Evolutionary conservation across 2,888 invertebrate genomes (phyloP), one percentile per base, ranked within the genome.

Genomic region (Peribatodes rhomboidaria): DNA sequence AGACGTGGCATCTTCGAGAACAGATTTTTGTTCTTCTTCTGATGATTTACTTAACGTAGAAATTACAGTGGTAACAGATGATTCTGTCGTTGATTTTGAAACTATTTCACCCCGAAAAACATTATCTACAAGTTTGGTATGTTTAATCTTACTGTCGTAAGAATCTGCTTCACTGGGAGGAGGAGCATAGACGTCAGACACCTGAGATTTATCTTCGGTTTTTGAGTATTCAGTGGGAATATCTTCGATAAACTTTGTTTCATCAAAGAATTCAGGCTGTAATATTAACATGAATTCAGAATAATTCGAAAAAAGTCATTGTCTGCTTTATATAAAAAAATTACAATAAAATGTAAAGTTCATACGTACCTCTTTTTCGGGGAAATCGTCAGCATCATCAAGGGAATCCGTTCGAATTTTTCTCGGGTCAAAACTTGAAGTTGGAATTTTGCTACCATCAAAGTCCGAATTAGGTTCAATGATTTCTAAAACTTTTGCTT

Each of bases 321-420:
- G 1, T 42, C 16, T 11, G 20, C 2, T 22, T 54, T 50, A n/a
- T 41, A 13, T 33, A 2, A 13, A 4, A 13, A 14, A 4, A 4
- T 27, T n/a, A n/a, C 7, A 18, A 37, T n/a, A 31, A 33, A 39
- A 53, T 11, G 13, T 41, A 55, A 18, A 49, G n/a, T n/a, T n/a
- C n/a, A 37, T 8, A 37, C 13, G 65, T 81, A 92, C 94, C 83
- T 94, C 94, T 84, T 90, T 94, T 77, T 94, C 94, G 9, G 93
- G 93, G 59, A 94, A 93, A 71, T 94, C 94, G 72, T 94, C 94
- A 31, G 94, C 94, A 60, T 94, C 94, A 69, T 94, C 94, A 2
- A 94, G 83, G 1, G 94, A 94, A 74, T 94, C 94, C 0, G 94
- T 94, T 46, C 92, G 84, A 27, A 93, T 78, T 82, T 93, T 94